Evolutionary conservation across 37 sponge, comb jelly and placozoan species (phyloP), one percentile per base, ranked within the genome.

Genomic region (Beroe forskalii): DNA sequence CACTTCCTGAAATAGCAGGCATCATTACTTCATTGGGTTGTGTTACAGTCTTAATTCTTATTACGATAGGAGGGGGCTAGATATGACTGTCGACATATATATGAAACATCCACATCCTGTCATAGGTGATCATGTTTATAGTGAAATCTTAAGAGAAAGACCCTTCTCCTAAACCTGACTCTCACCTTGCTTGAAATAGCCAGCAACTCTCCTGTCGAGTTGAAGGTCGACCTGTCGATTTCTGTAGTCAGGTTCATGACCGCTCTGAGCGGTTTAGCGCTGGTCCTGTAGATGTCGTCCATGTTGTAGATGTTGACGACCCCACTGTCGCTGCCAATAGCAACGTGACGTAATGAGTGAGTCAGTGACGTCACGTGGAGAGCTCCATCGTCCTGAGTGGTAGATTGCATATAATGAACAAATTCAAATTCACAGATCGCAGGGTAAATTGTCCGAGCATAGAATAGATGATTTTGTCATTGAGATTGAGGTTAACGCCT

Each of bases 261-360:
- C 12, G 48, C 86, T 9, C 86, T 32, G 6, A 43, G 27, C 28
- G 86, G 86, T 41, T 41, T 80, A n/a, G 41, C 28, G 31, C 55
- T 0, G 4, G 55, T 23, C 27, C 42, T 41, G 27, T 28, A 27
- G 55, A 80, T 41, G 24, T 80, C 86, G 31, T 80, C 86, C 86
- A n/a, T 41, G 86, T 80, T 80, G 55, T 80, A 80, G 86, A 80
- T 80, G 28, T 80, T 80, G 3, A 80, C 86, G 38, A 80, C 86
- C 0, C 86, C 86, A 80, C 86, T 80, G 31, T 80, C 86, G 27
- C 86, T 80, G 8, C 86, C 86, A 33, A 80, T 37, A 6, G 86
- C 86, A 33, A 80, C 6, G 31, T 43, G 86, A 4, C 86, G 86
- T 17, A 14, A 1, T 1, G 44, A 44, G n/a, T 44, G 55, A 19